Conservation (phyloP, 1,140 invertebrate species). For the Araneus ventricosus region DNA sequence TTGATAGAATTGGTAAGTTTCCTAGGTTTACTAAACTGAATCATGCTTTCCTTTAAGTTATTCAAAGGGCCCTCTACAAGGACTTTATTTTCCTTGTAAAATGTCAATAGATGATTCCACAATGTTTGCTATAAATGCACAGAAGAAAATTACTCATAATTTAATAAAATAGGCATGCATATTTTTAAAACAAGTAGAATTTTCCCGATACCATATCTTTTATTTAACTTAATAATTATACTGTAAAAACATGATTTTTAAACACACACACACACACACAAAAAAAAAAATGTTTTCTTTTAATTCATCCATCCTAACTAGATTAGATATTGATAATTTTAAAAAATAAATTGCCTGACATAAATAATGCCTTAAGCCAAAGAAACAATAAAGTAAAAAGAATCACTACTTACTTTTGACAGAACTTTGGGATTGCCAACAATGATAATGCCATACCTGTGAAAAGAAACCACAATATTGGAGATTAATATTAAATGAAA, state of each 20-base stretch:
- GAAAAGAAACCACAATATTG: not conserved
- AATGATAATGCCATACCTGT: conserved; percentile 95
- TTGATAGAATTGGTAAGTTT: conserved; percentile 93
- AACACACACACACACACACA: no score
- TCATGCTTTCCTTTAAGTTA: conserved; percentile 97
- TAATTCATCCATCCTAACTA: no score
- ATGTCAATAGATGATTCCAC: conserved; percentile 98
- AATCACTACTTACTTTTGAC: conserved; percentile 85
- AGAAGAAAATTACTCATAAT: no score
- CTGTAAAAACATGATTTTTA: no score
- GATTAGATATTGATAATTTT: not conserved
- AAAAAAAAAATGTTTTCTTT: no score
- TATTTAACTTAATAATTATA: no score
- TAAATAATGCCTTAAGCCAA: no score
- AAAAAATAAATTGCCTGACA: not conserved
- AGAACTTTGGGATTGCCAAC: conserved; percentile 99
- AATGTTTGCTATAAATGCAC: conserved; percentile 88
- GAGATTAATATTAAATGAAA: no score
- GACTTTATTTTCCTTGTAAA: conserved; percentile 98
- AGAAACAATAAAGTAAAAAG: no score
- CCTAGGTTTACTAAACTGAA: conserved; percentile 98
- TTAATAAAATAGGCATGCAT: no score
- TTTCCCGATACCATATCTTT: not conserved
- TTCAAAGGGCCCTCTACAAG: conserved; percentile 98
- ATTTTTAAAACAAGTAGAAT: not conserved